Conservation (phyloP, 2,113 vertebrate species). For the Spheniscus mendiculus region DNA sequence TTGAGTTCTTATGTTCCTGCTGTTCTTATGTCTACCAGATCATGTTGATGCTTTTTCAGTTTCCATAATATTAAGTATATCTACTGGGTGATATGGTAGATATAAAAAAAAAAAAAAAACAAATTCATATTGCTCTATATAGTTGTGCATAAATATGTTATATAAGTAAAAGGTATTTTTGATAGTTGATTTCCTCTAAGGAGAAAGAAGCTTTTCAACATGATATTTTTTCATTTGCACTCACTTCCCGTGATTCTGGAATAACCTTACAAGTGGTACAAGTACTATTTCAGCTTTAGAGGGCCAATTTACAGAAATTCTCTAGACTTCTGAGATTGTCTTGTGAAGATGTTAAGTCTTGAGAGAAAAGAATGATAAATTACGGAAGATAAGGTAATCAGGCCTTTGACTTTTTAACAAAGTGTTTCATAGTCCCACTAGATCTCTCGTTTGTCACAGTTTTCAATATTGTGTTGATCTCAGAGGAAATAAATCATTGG, state of each 20-base stretch:
- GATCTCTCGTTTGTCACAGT: constrained; percentile 54
- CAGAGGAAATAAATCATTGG: constrained; percentile 56
- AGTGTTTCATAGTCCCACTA: constrained; percentile 45
- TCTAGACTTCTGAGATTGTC: neutral
- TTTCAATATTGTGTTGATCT: constrained; percentile 36
- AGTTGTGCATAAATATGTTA: neutral
- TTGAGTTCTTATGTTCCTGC: neutral
- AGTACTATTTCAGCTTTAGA: neutral
- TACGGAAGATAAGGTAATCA: constrained; percentile 36
- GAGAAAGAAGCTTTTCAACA: neutral
- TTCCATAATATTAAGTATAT: neutral
- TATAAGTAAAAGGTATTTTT: neutral
- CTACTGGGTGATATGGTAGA: neutral
- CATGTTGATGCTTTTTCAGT: neutral
- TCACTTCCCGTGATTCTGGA: neutral
- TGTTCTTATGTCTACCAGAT: neutral
- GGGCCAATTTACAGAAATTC: neutral
- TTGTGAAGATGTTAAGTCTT: neutral
- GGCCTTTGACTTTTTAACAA: constrained; percentile 56
- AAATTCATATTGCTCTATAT: neutral
- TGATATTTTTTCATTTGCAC: neutral
- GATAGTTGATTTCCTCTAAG: neutral
- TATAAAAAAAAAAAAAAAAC: neutral
- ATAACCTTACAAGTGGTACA: neutral
- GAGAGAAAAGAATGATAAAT: constrained; percentile 55